phyloP scores from a whole-genome alignment of 2,797 vertebrate species.

The Sus cebifrons region DNA sequence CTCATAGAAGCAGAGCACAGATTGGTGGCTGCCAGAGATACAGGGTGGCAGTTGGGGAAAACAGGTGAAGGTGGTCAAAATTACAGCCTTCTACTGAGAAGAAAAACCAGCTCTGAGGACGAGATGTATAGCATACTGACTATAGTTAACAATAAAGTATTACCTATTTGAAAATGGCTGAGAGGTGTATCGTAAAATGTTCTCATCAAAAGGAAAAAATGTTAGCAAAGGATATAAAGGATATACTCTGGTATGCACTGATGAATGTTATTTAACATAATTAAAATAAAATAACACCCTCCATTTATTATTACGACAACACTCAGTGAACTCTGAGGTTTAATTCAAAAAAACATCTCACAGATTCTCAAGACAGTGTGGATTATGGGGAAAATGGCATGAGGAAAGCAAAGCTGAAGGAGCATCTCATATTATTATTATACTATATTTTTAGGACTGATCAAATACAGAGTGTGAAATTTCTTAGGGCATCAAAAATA shows the following conservation, averaged over 20 bases:
- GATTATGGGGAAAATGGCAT: neutral
- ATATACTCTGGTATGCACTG: neutral
- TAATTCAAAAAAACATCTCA: neutral
- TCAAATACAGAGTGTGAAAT: neutral
- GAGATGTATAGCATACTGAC: neutral
- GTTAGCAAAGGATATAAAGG: neutral
- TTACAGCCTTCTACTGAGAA: neutral
- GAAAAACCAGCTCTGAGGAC: neutral
- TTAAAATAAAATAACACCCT: slow-evolving; percentile 4
- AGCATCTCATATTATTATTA: neutral
- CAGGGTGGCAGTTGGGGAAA: neutral
- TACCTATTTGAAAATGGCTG: neutral
- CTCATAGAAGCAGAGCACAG: neutral
- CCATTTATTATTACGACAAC: neutral
- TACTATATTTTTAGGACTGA: neutral
- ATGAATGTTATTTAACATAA: neutral
- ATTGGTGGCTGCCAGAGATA: neutral
- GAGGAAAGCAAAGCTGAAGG: neutral
- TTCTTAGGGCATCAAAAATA: neutral
- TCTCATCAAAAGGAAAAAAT: neutral
- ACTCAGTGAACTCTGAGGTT: neutral
- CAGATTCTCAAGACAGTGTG: neutral
- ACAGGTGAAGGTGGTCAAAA: neutral
- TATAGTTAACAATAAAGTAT: neutral
- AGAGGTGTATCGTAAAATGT: neutral